Percentiles rank a stretch among this genome's conserved stretches.
phyloP scores from a whole-genome alignment of 2,888 invertebrate species.

The Lithophane socia region DNA sequence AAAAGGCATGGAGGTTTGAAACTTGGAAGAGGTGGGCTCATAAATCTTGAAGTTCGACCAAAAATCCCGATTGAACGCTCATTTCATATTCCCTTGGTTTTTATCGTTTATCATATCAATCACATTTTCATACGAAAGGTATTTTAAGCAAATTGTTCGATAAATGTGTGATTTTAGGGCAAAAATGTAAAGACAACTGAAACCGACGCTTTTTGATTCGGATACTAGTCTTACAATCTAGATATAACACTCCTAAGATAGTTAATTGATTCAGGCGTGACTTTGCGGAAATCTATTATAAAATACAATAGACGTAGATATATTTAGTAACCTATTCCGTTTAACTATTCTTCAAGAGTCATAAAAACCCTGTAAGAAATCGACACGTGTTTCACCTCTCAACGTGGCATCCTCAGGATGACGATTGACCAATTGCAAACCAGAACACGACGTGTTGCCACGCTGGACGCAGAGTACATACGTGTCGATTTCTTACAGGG shows the following conservation, averaged over 20 bases:
- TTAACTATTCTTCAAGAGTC: no score
- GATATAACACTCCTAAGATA: not conserved
- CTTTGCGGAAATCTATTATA: no score
- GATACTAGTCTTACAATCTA: not conserved
- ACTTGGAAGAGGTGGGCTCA: constrained; percentile 60
- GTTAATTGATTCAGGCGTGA: no score
- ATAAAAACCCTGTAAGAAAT: no score
- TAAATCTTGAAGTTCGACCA: constrained; percentile 66
- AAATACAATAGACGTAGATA: no score
- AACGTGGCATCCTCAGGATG: no score
- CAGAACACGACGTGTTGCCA: no score
- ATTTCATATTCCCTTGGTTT: constrained; percentile 72
- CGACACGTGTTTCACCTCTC: no score
- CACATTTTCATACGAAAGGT: constrained; percentile 27
- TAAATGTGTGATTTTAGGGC: constrained; percentile 4
- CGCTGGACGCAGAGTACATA: no score
- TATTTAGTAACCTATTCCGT: no score
- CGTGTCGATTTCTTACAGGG: no score
- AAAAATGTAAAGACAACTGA: not conserved
- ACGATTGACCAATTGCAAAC: no score
- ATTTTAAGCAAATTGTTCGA: constrained; percentile 16
- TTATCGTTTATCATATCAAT: constrained; percentile 66
- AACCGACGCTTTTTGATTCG: not conserved
- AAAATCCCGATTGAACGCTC: constrained; percentile 70
- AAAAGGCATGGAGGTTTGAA: constrained; percentile 57